Evolutionary conservation across 2,113 vertebrate species (phyloP).

Genomic region (Pluvianellus socialis): DNA sequence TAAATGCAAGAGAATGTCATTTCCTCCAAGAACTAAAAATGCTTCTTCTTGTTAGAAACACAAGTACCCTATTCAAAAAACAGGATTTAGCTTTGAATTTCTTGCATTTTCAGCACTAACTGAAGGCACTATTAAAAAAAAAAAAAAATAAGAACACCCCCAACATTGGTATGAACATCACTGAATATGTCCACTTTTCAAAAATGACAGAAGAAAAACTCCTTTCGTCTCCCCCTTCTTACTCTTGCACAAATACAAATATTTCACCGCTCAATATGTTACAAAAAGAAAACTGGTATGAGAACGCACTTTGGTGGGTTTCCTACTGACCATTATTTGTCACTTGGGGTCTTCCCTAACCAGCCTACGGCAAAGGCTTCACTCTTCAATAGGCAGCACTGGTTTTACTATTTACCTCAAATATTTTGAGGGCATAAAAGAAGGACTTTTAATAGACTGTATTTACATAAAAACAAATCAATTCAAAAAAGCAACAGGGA

Average conservation of each 20-base stretch:
- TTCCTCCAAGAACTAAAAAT: not conserved
- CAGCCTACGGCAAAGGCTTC: not conserved
- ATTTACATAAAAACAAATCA: not conserved
- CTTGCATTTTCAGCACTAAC: not conserved
- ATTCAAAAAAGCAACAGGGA: not conserved
- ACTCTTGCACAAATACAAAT: not conserved
- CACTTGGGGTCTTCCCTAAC: not conserved
- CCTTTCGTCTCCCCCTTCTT: not conserved
- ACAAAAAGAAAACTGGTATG: not conserved
- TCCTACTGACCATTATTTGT: not conserved
- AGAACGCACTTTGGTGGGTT: not conserved
- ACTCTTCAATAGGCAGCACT: not conserved
- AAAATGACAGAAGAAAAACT: not conserved
- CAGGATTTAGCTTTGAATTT: constrained; percentile 22
- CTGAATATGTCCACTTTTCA: not conserved
- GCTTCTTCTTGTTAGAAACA: not conserved
- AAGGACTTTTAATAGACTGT: not conserved
- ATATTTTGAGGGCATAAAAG: not conserved
- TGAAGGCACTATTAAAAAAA: not conserved
- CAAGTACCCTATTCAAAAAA: constrained; percentile 21
- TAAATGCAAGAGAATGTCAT: not conserved
- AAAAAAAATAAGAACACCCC: too few species aligned
- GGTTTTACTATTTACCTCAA: not conserved
- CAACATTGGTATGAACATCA: not conserved
- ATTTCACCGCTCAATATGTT: not conserved